These are phyloP conservation scores for Gryllus longicercus DNA, from an alignment of 2,888 invertebrate genomes.

Conservation along the genomic window DNA sequence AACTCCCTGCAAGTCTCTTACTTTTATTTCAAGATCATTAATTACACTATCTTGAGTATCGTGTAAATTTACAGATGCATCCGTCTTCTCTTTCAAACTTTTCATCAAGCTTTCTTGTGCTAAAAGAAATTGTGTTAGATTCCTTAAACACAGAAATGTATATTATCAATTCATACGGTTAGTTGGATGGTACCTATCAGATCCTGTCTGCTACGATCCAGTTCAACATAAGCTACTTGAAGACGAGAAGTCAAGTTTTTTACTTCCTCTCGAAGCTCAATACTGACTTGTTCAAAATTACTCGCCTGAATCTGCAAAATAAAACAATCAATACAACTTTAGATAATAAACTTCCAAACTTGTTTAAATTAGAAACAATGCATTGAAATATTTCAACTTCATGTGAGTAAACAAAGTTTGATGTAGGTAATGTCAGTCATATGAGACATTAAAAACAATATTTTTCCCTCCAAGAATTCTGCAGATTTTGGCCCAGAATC, in stretches of 20 bases:
- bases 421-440: too few species aligned
- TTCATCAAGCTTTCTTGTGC: not conserved
- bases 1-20: slow-evolving; percentile 25
- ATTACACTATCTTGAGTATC: not conserved
- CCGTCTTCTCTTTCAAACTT: slow-evolving; percentile 6
- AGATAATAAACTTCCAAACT: not conserved
- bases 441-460: too few species aligned
- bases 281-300: not conserved
- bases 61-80: not conserved
- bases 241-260: not conserved
- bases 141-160: not conserved
- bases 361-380: not conserved
- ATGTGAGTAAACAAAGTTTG: too few species aligned
- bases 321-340: not conserved
- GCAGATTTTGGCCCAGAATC: too few species aligned
- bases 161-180: too few species aligned
- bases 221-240: not conserved
- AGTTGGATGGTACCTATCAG: slow-evolving; percentile 4
- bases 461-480: too few species aligned
- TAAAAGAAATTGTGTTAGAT: not conserved
- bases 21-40: not conserved
- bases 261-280: slow-evolving; percentile 11
- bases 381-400: too few species aligned
- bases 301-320: slow-evolving; percentile 12
- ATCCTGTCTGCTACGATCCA: not conserved